Base-by-base conservation (phyloP, 2,888 invertebrate species). In the Drosophila borealis region DNA sequence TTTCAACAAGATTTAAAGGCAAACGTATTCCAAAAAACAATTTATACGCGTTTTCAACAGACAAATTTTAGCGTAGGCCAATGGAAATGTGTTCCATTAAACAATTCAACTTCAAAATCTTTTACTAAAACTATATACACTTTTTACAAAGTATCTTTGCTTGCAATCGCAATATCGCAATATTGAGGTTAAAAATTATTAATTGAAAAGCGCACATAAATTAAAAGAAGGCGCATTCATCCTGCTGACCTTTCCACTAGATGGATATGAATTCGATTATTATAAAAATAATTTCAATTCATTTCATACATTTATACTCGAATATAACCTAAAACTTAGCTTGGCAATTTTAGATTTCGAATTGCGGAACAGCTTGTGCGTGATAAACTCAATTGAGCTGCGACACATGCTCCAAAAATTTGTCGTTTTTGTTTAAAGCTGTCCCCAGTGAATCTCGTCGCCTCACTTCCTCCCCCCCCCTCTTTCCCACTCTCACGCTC, bases 371-470 rank as follows among this genome's bases (percentile, higher is more conserved):
- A 37, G 17, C 17, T 29, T 41, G 13, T 8, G 19, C 14, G 39
- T 19, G 45, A 11, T 10, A 36, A 29, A 44, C 49, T 46, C 50
- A 46, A 51, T 59, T 34, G 41, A 68, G 68, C 69, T 37, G 39
- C 36, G 68, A 42, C 68, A 68, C 59, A 59, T 53, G 42, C 51
- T 51, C 19, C 14, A 44, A 49, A 48, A 49, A 34, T 55, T 54
- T 46, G 45, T 41, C 19, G 25, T 37, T 61, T 41, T 42, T 49
- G 48, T 39, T 68, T 56, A 46, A 67, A 55, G 42, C 67, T 29
- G 55, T 48, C 68, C 68, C 49, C 48, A 49, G 67, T 21, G 42
- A 44, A 19, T 10, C 11, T 34, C n/a, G 10, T 13, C 51, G 29
- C 9, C 46, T 41, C n/a, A 34, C 29, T 41, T 19, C 2, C 41